These are phyloP conservation scores for Metellina segmentata DNA, from an alignment of 2,888 invertebrate species.

Conservation along the genomic window DNA sequence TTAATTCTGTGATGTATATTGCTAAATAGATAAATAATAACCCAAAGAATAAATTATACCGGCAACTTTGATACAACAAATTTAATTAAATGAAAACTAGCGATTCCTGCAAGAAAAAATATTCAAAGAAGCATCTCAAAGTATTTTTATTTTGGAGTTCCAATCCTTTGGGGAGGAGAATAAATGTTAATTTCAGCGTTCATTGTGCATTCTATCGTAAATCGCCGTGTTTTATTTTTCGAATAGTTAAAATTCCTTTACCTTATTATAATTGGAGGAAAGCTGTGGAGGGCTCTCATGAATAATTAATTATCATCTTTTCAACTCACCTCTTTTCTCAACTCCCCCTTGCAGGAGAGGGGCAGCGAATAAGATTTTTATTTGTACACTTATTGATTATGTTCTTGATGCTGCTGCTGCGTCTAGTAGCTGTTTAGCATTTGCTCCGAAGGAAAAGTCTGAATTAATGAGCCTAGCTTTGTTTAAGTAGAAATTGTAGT, in stretches of 20 bases:
- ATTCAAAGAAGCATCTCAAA: neutral
- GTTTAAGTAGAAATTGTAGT: neutral
- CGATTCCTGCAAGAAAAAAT: neutral
- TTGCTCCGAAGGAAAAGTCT: neutral
- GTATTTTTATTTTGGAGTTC: neutral
- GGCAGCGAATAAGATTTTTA: neutral
- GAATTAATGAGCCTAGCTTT: slow-evolving; percentile 13
- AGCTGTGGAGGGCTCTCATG: slow-evolving; percentile 21
- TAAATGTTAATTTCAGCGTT: slow-evolving; percentile 29
- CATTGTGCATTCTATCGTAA: slow-evolving; percentile 4
- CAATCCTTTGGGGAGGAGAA: neutral
- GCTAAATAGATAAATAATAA: neutral
- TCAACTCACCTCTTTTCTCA: neutral
- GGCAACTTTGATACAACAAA: neutral
- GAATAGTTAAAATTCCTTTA: slow-evolving; percentile 40
- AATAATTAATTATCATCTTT: slow-evolving; percentile 48
- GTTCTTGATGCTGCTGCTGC: neutral
- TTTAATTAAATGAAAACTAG: neutral
- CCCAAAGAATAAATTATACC: neutral
- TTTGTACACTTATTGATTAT: slow-evolving; percentile 2
- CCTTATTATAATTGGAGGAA: slow-evolving; percentile 23
- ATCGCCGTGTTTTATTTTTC: slow-evolving; percentile 3
- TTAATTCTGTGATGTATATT: neutral
- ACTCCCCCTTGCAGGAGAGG: neutral
- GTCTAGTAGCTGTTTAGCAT: slow-evolving; percentile 4